Conservation (phyloP, 2,888 invertebrate genomes). For the Fragum fragum region DNA sequence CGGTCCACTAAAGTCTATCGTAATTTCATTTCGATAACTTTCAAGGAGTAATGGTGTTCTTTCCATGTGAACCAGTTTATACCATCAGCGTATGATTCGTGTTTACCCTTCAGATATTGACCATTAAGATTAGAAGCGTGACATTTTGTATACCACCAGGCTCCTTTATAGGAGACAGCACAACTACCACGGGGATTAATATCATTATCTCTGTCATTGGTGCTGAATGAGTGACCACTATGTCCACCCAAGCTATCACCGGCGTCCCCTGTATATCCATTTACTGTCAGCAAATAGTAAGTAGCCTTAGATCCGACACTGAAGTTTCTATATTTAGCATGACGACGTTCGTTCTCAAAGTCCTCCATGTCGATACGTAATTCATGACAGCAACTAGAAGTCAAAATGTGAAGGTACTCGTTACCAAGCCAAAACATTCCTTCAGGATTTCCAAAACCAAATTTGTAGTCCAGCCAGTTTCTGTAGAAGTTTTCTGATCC, state of each 20-base stretch:
- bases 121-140: constrained; percentile 82
- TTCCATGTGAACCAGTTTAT: constrained; percentile 83
- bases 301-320: constrained; percentile 37
- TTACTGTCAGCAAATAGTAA: constrained; percentile 48
- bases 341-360: constrained; percentile 39
- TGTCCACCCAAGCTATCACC: constrained; percentile 15
- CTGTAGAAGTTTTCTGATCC: constrained; percentile 49
- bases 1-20: constrained; percentile 21
- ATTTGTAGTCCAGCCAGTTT: constrained; percentile 46
- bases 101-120: constrained; percentile 75
- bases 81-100: constrained; percentile 79
- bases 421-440: constrained; percentile 63
- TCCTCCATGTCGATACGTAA: constrained; percentile 58
- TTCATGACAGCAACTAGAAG: constrained; percentile 54
- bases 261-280: constrained; percentile 59
- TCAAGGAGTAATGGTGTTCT: constrained; percentile 81
- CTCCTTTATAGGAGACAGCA: constrained; percentile 68
- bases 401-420: constrained; percentile 54
- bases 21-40: constrained; percentile 81
- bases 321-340: constrained; percentile 64
- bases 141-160: constrained; percentile 78
- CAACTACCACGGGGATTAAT: constrained; percentile 48
- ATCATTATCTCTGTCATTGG: constrained; percentile 25
- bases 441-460: constrained; percentile 46
- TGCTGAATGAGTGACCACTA: constrained; percentile 19